Percentiles rank a stretch among this genome's conserved stretches.
Evolutionary conservation across 2,113 vertebrate genomes (phyloP).

Genomic region (Cettia cetti): DNA sequence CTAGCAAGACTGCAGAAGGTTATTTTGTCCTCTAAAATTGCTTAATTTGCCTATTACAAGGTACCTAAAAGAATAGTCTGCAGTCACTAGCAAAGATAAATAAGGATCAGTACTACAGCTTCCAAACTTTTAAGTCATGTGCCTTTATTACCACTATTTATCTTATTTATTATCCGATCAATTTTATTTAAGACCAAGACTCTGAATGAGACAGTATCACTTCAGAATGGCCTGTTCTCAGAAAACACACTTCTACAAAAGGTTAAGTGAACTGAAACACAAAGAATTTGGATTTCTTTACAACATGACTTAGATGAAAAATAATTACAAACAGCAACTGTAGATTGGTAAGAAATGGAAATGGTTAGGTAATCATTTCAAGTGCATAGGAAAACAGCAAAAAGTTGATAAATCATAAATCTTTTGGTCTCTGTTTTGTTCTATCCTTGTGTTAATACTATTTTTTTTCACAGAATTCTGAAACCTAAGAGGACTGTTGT

Average conservation of each 20-base stretch:
- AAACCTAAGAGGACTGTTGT: background rate
- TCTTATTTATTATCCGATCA: conserved; percentile 21
- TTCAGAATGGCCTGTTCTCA: background rate
- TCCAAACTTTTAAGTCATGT: background rate
- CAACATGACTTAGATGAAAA: background rate
- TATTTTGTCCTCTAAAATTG: background rate
- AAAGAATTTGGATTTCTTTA: background rate
- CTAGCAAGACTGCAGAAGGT: background rate
- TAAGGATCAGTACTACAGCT: background rate
- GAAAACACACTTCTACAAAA: background rate
- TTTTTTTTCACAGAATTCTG: background rate
- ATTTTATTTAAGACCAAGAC: conserved; percentile 8
- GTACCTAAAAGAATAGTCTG: background rate
- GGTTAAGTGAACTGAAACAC: background rate
- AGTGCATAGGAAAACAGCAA: background rate
- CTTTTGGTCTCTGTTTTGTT: background rate
- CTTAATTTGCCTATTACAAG: background rate
- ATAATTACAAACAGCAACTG: background rate
- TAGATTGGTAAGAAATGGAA: background rate
- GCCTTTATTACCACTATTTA: background rate
- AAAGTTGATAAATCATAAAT: background rate
- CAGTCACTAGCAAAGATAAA: background rate
- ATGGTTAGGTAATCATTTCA: background rate
- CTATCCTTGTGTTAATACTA: background rate
- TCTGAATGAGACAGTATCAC: background rate